Evolutionary conservation across 2,113 vertebrate genomes (phyloP).

Genomic region (Brachyhypopomus gauderio): DNA sequence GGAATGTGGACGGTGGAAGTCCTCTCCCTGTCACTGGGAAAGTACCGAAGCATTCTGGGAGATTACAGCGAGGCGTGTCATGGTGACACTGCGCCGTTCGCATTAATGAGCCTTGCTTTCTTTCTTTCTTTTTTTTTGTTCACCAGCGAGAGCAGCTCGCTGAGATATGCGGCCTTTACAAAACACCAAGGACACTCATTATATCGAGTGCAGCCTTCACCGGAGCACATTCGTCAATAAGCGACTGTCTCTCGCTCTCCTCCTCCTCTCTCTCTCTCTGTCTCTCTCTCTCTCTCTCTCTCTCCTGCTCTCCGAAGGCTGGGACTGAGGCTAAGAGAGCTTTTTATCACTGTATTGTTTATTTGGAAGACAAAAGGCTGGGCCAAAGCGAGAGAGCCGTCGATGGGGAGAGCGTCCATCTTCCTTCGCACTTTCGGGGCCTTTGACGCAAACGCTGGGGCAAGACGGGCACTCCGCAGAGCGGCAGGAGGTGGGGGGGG

Average conservation of each 20-base stretch:
- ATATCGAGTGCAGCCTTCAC: conserved; percentile 47
- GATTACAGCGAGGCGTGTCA: conserved; percentile 27
- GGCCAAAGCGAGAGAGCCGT: conserved; percentile 32
- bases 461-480: conserved; percentile 18
- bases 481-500: not conserved
- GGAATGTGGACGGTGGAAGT: not conserved
- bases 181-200: conserved; percentile 53
- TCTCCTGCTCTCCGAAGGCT: conserved; percentile 2
- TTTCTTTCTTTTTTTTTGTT: conserved; percentile 51
- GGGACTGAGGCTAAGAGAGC: conserved; percentile 39
- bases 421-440: conserved; percentile 27
- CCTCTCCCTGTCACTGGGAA: conserved; percentile 1
- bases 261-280: conserved; percentile 1
- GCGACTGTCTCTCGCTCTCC: conserved; percentile 21
- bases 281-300: conserved; percentile 19
- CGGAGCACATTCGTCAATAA: conserved; percentile 46
- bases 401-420: conserved; percentile 17
- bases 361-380: conserved; percentile 41
- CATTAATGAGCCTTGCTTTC: conserved; percentile 43
- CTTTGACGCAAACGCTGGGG: not conserved
- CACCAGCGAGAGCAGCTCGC: conserved; percentile 27
- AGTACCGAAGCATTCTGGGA: conserved; percentile 5
- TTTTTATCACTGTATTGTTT: conserved; percentile 52
- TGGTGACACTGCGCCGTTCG: conserved; percentile 26
- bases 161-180: conserved; percentile 47